Evolutionary conservation across 1,140 invertebrate species (phyloP).

Genomic region (Limonius californicus): DNA sequence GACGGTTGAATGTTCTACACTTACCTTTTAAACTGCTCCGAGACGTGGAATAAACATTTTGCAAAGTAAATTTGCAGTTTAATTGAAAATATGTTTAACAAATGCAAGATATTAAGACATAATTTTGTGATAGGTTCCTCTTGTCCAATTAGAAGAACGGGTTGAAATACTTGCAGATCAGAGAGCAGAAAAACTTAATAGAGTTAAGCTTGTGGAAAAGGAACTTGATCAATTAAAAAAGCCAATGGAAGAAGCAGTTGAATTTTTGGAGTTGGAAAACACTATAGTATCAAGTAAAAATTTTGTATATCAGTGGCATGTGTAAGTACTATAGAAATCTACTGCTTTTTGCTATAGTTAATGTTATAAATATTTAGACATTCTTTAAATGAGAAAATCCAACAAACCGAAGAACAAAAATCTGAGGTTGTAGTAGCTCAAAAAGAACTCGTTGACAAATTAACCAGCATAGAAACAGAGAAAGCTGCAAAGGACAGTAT

Average conservation of each 20-base stretch:
- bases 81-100: too few relatives aligned
- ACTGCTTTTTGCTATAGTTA: slow-evolving; percentile 5
- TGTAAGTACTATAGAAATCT: slow-evolving; percentile 49
- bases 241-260: slow-evolving; percentile 83
- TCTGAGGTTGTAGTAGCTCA: slow-evolving; percentile 33
- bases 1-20: too few relatives aligned
- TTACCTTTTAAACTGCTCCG: too few relatives aligned
- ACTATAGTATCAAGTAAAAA: slow-evolving; percentile 64
- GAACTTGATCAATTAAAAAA: slow-evolving; percentile 83
- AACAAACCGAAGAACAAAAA: slow-evolving; percentile 31
- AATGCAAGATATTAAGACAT: too few relatives aligned
- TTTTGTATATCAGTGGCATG: slow-evolving; percentile 64
- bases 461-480: slow-evolving; percentile 29
- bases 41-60: too few relatives aligned
- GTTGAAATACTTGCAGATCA: slow-evolving; percentile 78
- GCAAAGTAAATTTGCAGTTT: too few relatives aligned
- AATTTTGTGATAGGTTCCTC: too few relatives aligned
- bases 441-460: slow-evolving; percentile 38
- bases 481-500: slow-evolving; percentile 35
- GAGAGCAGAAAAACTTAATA: slow-evolving; percentile 82
- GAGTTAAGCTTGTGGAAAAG: slow-evolving; percentile 84
- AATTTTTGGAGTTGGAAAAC: slow-evolving; percentile 79
- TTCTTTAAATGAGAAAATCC: slow-evolving; percentile 31
- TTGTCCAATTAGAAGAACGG: slow-evolving; percentile 71
- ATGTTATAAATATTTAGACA: slow-evolving; percentile 29